These are phyloP conservation scores for Synanthedon myopaeformis DNA, from an alignment of 2,888 invertebrate genomes.

Conservation along the genomic window DNA sequence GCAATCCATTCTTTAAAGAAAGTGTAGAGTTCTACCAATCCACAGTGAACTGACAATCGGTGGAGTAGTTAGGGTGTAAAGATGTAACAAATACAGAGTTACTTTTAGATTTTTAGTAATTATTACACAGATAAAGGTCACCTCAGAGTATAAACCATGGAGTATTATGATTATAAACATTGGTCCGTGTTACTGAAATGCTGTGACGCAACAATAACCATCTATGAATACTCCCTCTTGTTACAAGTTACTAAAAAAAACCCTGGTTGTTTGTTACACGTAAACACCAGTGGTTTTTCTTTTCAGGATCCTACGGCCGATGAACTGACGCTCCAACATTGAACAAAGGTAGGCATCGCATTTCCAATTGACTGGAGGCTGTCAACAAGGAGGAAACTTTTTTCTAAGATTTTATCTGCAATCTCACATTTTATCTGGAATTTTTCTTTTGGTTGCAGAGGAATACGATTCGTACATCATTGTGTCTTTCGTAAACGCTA, in stretches of 20 bases:
- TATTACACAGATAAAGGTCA: too few species aligned
- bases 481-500: slow-evolving; percentile 98
- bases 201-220: slow-evolving; percentile 61
- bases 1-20: too few species aligned
- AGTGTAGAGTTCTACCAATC: too few species aligned
- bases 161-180: slow-evolving; percentile 59
- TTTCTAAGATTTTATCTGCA: slow-evolving; percentile 7
- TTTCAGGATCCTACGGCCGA: slow-evolving; percentile 76
- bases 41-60: too few species aligned
- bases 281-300: slow-evolving; percentile 93
- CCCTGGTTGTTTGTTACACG: slow-evolving; percentile 76
- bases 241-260: slow-evolving; percentile 68
- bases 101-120: too few species aligned
- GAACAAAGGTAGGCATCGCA: slow-evolving; percentile 55
- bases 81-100: too few species aligned
- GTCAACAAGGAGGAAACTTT: slow-evolving; percentile 26
- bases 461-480: slow-evolving; percentile 99
- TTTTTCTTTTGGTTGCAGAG: slow-evolving; percentile 83
- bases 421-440: slow-evolving; percentile 17
- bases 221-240: slow-evolving; percentile 63
- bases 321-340: slow-evolving; percentile 45
- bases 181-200: slow-evolving; percentile 69
- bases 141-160: slow-evolving; percentile 10
- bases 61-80: too few species aligned
- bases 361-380: slow-evolving; percentile 35